These are phyloP conservation scores for Columbina picui DNA, from an alignment of 2,113 vertebrate species.

Conservation along the genomic window DNA sequence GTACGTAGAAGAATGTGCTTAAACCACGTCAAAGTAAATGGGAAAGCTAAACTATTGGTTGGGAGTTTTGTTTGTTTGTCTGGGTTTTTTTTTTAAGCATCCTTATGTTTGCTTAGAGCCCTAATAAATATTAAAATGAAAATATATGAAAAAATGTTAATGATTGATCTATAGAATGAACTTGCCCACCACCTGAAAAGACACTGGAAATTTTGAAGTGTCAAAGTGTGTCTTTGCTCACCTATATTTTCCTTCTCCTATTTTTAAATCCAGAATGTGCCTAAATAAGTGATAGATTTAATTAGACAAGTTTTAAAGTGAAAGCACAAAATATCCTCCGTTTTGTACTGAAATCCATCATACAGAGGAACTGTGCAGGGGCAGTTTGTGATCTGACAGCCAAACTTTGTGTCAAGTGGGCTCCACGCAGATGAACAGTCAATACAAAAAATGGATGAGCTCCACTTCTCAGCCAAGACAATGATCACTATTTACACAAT, in stretches of 20 bases:
- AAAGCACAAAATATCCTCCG: not conserved
- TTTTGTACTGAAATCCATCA: not conserved
- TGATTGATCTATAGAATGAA: not conserved
- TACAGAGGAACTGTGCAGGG: not conserved
- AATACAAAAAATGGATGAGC: not conserved
- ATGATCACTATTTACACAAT: not conserved
- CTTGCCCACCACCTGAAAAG: not conserved
- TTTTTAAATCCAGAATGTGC: not conserved
- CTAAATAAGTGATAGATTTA: not conserved
- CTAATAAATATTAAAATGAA: not conserved
- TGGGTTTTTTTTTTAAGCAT: not conserved
- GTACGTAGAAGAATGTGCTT: slow-evolving; percentile 3
- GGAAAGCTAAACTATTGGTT: not conserved
- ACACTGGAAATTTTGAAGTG: not conserved
- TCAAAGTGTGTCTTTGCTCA: not conserved
- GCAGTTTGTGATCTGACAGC: not conserved
- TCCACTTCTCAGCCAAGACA: not conserved
- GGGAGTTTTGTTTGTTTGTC: not conserved
- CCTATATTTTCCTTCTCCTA: not conserved
- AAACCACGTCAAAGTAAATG: slow-evolving; percentile 33
- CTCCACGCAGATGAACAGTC: not conserved
- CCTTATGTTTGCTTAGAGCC: not conserved
- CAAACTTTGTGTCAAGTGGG: not conserved
- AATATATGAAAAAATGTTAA: not conserved
- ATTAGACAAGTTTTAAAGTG: not conserved